These are phyloP conservation scores for Festucalex cinctus DNA, from an alignment of 2,113 vertebrate genomes.

Conservation along the genomic window DNA sequence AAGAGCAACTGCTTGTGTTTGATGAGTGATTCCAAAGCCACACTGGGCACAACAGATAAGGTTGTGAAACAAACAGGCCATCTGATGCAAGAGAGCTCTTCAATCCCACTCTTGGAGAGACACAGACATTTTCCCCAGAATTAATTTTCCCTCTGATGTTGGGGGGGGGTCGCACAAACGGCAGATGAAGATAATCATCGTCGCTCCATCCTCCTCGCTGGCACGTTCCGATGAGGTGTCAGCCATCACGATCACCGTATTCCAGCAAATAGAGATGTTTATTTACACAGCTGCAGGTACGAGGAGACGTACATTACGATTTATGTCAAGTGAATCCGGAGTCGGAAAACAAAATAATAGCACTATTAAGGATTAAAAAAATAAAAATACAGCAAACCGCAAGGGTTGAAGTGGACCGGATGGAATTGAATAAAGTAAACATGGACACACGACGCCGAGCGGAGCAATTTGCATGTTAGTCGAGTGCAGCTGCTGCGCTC, in stretches of 20 bases:
- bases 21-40: conserved; percentile 39
- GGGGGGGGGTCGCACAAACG: conserved; percentile 24
- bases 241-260: conserved; percentile 23
- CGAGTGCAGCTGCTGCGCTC: no score
- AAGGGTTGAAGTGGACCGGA: background rate
- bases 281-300: background rate
- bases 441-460: no score
- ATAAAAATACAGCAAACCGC: background rate
- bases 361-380: background rate
- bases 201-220: conserved; percentile 27
- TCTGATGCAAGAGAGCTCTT: conserved; percentile 41
- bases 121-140: conserved; percentile 44
- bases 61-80: conserved; percentile 50
- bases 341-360: background rate
- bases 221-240: conserved; percentile 31
- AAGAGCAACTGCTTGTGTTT: conserved; percentile 31
- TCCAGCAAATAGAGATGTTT: background rate
- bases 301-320: background rate
- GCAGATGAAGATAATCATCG: conserved; percentile 42
- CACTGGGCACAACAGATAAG: conserved; percentile 49
- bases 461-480: no score
- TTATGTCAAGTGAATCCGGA: background rate
- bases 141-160: conserved; percentile 45
- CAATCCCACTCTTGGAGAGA: conserved; percentile 37
- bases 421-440: no score